phyloP scores from a whole-genome alignment of 1,140 invertebrate genomes.

The Eupeodes corollae region DNA sequence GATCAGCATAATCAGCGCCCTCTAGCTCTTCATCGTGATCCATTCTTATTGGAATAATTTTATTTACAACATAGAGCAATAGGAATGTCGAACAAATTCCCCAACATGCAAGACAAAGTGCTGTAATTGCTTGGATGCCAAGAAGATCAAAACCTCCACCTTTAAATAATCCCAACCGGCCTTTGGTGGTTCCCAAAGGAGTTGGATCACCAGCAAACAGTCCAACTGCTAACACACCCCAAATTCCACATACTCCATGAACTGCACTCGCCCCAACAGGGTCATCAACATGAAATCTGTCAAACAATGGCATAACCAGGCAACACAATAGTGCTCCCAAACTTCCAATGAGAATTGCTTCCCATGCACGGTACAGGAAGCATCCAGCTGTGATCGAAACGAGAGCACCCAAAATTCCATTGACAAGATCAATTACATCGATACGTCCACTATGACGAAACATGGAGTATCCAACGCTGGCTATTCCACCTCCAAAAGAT shows the following conservation, averaged over 20 bases:
- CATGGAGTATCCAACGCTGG: slow-evolving; percentile 53
- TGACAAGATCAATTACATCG: slow-evolving; percentile 77
- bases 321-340: slow-evolving; percentile 67
- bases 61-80: slow-evolving; percentile 65
- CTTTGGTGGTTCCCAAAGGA: slow-evolving; percentile 64
- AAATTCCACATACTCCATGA: slow-evolving; percentile 62
- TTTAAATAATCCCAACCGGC: slow-evolving; percentile 67
- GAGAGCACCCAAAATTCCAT: slow-evolving; percentile 75
- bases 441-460: slow-evolving; percentile 58
- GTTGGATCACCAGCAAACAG: slow-evolving; percentile 79
- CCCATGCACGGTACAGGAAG: slow-evolving; percentile 76
- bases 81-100: slow-evolving; percentile 54
- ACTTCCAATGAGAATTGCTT: slow-evolving; percentile 70
- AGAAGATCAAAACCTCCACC: slow-evolving; percentile 80
- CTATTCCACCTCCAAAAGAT: slow-evolving; percentile 75
- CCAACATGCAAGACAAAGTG: slow-evolving; percentile 60
- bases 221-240: slow-evolving; percentile 76
- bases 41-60: slow-evolving; percentile 72
- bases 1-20: slow-evolving; percentile 79
- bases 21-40: slow-evolving; percentile 69
- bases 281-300: slow-evolving; percentile 71
- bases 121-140: slow-evolving; percentile 64
- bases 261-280: slow-evolving; percentile 83
- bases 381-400: slow-evolving; percentile 87
- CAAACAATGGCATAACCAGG: slow-evolving; percentile 57